Base-by-base conservation (phyloP, 1,140 invertebrate genomes). In the Leptinotarsa texana region DNA sequence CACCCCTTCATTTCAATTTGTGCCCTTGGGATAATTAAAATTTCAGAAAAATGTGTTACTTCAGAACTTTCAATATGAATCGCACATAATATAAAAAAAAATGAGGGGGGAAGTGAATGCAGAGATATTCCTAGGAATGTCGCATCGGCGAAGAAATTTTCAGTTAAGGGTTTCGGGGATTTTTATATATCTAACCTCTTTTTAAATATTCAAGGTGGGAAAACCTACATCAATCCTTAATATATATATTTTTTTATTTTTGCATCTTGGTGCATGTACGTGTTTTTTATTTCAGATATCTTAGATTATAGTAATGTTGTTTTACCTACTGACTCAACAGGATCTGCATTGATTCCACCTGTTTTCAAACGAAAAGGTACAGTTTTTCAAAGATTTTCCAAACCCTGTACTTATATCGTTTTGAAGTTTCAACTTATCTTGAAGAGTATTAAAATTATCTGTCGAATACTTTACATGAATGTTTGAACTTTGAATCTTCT, bases 261-360 rank as follows among this genome's bases (percentile, higher is more conserved):
- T 65, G 81, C 75, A 80, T 82, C 84, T 86, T 84, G 63, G 13
- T 65, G 63, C 63, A 65, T 65, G 63, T 65, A 65, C 27, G 15
- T 65, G 13, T 65, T 86, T 86, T 88, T 88, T 81, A 84, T 91
- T 91, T 86, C 91, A 93, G 92, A 93, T 88, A 89, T 91, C 84
- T 89, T 91, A 89, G 91, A 93, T 88, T 92, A 92, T 90, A 92
- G 89, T 87, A 89, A 92, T 87, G 88, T 92, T 87, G 88, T 92
- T 85, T 93, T 92, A 87, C 92, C 93, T 81, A 93, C 92, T 84
- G 92, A 94, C 89, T 91, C 92, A 75, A 89, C 89, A 80, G 92
- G 93, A 85, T 89, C 88, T 75, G 89, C 91, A 79, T 88, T 90
- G 84, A 89, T 91, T 84, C 92, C 93, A 81, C 89, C 90, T 80